A percentile compares a stretch with the other conserved stretches of the same genome.
These are phyloP conservation scores for Pangasianodon gigas DNA, from an alignment of 2,113 vertebrate species.

Conservation along the genomic window DNA sequence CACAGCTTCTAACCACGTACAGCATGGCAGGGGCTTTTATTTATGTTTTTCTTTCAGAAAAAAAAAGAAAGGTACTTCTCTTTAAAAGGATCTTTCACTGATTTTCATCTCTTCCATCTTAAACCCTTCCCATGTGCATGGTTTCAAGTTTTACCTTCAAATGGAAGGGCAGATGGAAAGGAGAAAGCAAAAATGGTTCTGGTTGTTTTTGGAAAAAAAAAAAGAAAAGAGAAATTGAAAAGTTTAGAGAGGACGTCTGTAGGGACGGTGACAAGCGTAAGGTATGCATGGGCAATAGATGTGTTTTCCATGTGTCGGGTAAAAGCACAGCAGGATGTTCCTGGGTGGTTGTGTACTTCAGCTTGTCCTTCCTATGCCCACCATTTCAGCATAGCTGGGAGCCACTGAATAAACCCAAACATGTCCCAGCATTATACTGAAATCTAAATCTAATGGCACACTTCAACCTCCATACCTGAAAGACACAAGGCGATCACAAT, in stretches of 20 bases:
- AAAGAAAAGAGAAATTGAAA: slow-evolving; percentile 40
- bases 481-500: neutral
- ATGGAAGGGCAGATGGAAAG: slow-evolving; percentile 45
- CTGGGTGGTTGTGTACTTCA: slow-evolving; percentile 34
- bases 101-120: slow-evolving; percentile 31
- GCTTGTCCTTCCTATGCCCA: slow-evolving; percentile 22
- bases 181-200: slow-evolving; percentile 39
- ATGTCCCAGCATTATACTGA: neutral
- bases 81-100: slow-evolving; percentile 39
- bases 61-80: slow-evolving; percentile 32
- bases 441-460: neutral
- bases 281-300: slow-evolving; percentile 55
- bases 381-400: slow-evolving; percentile 22
- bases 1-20: slow-evolving; percentile 37
- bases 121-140: slow-evolving; percentile 37
- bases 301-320: slow-evolving; percentile 21
- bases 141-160: slow-evolving; percentile 54
- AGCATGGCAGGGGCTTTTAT: slow-evolving; percentile 47
- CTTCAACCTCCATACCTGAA: neutral
- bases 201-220: slow-evolving; percentile 43
- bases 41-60: slow-evolving; percentile 51
- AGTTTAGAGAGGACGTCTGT: slow-evolving; percentile 40
- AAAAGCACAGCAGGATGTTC: slow-evolving; percentile 43
- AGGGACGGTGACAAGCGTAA: slow-evolving; percentile 49
- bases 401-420: slow-evolving; percentile 13